Base-by-base conservation (phyloP, 1,140 invertebrate species). In the Drosophila funebris region DNA sequence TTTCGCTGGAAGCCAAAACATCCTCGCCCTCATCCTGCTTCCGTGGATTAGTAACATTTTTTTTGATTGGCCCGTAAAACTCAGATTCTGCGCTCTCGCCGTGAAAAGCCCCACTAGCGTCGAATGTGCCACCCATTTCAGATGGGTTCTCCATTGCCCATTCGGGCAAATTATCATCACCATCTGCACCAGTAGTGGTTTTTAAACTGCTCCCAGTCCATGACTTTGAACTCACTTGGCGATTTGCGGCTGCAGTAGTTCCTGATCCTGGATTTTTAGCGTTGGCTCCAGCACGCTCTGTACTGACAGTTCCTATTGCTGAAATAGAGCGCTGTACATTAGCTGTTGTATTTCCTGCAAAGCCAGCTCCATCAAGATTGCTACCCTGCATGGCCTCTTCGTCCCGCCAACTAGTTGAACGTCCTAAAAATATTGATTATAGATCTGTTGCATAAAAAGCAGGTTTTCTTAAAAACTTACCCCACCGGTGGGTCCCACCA, bases 111-210 rank as follows among this genome's bases (percentile, higher is more conserved):
- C 97, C 97, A 50, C 94, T 95, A 1, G 96, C 94, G 92, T 98
- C 97, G 92, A 98, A 98, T 60, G 95, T 96, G 11, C 97, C 97
- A 27, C 96, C 95, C 63, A 95, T 94, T 91, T 97, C 96, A 22
- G 94, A 94, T 27, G 94, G 93, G 90, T 96, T 95, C 78, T 96
- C 95, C 43, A 93, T 96, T 4, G 95, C 95, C 94, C 95, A 96
- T 93, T 96, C 95, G 8, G 95, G 95, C 71, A 96, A 92, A 90
- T 95, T 94, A 62, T 96, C 95, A 73, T 92, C 93, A 70, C 93
- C 93, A 73, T 73, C 85, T 16, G 11, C 44, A 24, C 43, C n/a
- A n/a, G n/a, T n/a, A n/a, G n/a, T 56, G 8, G 24, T 14, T 29
- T 61, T 61, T 9, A 36, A n/a, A 50, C 22, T 61, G 13, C 57